Evolutionary conservation across 2,888 invertebrate genomes (phyloP).

Genomic region (Conchocele bisecta): DNA sequence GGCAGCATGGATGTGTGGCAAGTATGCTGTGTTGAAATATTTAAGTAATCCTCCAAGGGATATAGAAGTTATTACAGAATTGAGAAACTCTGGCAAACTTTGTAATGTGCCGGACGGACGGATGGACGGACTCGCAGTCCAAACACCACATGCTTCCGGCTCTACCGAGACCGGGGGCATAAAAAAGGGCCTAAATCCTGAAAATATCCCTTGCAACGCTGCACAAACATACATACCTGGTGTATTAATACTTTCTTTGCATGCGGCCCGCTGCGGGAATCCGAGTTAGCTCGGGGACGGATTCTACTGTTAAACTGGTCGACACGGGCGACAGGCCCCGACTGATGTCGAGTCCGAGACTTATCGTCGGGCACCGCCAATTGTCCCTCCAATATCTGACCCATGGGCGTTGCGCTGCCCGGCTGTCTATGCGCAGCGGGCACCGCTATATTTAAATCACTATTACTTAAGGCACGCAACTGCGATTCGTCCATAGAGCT

Average conservation of each 20-base stretch:
- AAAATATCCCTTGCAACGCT: background rate
- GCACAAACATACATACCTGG: constrained; percentile 52
- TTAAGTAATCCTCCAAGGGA: too few relatives aligned
- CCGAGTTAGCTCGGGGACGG: constrained; percentile 76
- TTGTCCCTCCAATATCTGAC: constrained; percentile 76
- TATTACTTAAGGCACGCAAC: constrained; percentile 58
- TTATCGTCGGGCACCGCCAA: constrained; percentile 64
- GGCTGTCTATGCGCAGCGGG: constrained; percentile 36
- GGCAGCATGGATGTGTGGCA: too few relatives aligned
- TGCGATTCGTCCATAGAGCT: constrained; percentile 74
- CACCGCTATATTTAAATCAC: constrained; percentile 37
- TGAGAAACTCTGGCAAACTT: too few relatives aligned
- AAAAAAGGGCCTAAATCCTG: background rate
- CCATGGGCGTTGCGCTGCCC: constrained; percentile 74
- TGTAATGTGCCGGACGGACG: too few relatives aligned
- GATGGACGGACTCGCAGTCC: too few relatives aligned
- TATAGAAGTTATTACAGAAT: too few relatives aligned
- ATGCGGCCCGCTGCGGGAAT: constrained; percentile 67
- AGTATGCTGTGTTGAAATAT: too few relatives aligned
- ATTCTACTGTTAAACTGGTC: constrained; percentile 75
- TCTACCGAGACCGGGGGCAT: too few relatives aligned
- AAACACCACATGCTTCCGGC: too few relatives aligned
- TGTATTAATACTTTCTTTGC: constrained; percentile 64
- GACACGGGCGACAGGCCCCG: constrained; percentile 66
- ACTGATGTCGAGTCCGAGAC: constrained; percentile 69